Evolutionary conservation across 2,888 invertebrate genomes (phyloP).

Genomic region (Calliopum simillimum): DNA sequence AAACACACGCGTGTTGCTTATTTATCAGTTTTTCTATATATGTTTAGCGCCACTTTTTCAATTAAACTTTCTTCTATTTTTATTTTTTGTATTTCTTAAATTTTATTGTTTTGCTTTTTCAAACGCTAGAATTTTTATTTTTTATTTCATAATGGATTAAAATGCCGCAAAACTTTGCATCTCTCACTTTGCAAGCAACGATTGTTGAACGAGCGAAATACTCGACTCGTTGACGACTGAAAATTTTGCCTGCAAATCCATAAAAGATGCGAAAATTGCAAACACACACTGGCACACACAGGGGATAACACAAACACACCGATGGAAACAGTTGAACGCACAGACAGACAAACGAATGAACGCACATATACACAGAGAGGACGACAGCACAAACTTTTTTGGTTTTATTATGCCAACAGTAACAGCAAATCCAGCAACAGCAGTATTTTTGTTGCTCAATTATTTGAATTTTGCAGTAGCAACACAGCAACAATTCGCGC

Average conservation of each 20-base stretch:
- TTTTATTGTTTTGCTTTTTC: conserved; percentile 27
- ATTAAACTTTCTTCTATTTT: too few species aligned
- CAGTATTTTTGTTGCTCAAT: conserved; percentile 36
- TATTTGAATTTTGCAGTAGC: conserved; percentile 25
- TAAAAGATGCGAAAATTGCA: conserved; percentile 53
- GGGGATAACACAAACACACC: conserved; percentile 32
- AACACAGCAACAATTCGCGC: conserved; percentile 29
- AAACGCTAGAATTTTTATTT: conserved; percentile 26
- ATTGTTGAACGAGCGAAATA: conserved; percentile 54
- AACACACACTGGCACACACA: conserved; percentile 38
- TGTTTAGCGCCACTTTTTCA: conserved; percentile 14
- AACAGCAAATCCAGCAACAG: conserved; percentile 36
- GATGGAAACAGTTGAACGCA: conserved; percentile 17
- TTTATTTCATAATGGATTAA: conserved; percentile 7
- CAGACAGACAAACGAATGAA: conserved; percentile 29
- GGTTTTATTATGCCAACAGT: conserved; percentile 24
- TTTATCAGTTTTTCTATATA: background rate
- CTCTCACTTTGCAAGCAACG: conserved; percentile 43
- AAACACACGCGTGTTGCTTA: too few species aligned
- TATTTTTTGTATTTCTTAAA: conserved; percentile 10
- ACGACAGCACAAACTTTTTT: conserved; percentile 16
- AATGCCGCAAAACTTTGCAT: conserved; percentile 19
- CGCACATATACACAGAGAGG: conserved; percentile 23
- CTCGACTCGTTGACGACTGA: conserved; percentile 61
- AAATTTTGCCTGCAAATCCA: conserved; percentile 57